Evolutionary conservation across 2,888 invertebrate genomes (phyloP), one percentile per base, ranked within the genome.

Genomic region (Salpingus planirostris): DNA sequence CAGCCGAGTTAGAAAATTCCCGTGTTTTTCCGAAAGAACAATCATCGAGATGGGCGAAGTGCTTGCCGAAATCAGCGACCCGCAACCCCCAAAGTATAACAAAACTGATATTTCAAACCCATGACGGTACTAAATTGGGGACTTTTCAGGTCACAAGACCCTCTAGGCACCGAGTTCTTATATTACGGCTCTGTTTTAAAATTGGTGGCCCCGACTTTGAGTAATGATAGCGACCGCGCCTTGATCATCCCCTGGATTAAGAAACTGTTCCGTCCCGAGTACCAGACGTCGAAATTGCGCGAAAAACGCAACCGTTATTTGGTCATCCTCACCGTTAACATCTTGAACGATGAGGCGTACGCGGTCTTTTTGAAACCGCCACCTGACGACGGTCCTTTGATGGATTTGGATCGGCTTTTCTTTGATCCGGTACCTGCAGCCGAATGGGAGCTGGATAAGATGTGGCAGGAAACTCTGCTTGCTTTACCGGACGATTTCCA

Each of bases 221-320:
- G 64, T 1, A 54, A 54, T 26, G 56, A 60, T 15, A 31, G 39
- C 2, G 66, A 66, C 31, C 55, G 64, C 30, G 48, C 55, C 13
- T 44, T 51, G 13, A 56, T 65, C 6, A 49, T 62, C 7, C 66
- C 65, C 0, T 70, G 70, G 70, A 54, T 67, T 2, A 59, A 56
- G 38, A 70, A 69, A 48, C 50, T 70, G 2, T 69, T 68, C 42
- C 54, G 65, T 15, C 67, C 69, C 1, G 69, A 69, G 44, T 70
- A 69, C 44, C 66, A 68, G 40, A 65, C 64, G 24, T 54, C 60
- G 1, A 53, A 57, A 21, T 55, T 70, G 12, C 52, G 64, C 21
- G 66, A 64, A 40, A 70, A 70, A 40, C 51, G 69, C 11, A 70
- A 70, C 47, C 59, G 64, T 40, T 68, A 66, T 43, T 48, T 69